Percentiles rank a stretch among this genome's conserved stretches.
Conservation (phyloP, 2,797 vertebrate genomes). For the Micromesistius poutassou region DNA sequence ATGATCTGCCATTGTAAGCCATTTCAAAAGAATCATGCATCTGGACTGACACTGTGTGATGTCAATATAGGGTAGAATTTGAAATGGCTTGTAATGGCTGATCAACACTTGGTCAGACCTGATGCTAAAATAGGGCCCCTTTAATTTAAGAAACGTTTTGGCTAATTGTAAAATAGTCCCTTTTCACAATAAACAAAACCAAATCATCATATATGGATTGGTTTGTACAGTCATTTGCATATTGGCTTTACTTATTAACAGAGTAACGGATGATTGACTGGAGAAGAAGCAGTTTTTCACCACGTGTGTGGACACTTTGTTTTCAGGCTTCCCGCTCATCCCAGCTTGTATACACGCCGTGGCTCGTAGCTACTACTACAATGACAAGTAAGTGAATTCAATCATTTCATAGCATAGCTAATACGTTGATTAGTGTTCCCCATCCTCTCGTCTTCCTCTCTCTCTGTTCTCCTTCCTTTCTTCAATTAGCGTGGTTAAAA, state of each 20-base stretch:
- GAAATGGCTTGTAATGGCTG: background rate
- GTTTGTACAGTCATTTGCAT: background rate
- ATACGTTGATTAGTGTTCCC: background rate
- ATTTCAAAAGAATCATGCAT: background rate
- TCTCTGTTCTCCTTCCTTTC: background rate
- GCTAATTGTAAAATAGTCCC: background rate
- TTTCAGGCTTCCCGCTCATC: conserved; percentile 89
- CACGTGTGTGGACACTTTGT: background rate
- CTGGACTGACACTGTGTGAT: background rate
- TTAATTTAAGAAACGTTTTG: background rate
- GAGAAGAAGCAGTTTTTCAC: background rate
- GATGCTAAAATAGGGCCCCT: background rate
- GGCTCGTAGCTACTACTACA: conserved; percentile 90
- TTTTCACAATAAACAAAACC: background rate
- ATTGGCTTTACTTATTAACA: background rate
- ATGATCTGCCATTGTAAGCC: background rate
- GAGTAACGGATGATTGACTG: background rate
- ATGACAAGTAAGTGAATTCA: conserved; percentile 86
- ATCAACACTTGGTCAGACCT: background rate
- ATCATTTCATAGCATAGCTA: background rate
- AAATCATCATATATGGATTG: background rate
- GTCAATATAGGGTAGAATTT: background rate
- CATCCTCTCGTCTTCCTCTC: background rate
- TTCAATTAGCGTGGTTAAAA: background rate
- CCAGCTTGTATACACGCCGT: conserved; percentile 89